Conservation (phyloP, 92 coral and sea anemone species). For the Porites divaricata region DNA sequence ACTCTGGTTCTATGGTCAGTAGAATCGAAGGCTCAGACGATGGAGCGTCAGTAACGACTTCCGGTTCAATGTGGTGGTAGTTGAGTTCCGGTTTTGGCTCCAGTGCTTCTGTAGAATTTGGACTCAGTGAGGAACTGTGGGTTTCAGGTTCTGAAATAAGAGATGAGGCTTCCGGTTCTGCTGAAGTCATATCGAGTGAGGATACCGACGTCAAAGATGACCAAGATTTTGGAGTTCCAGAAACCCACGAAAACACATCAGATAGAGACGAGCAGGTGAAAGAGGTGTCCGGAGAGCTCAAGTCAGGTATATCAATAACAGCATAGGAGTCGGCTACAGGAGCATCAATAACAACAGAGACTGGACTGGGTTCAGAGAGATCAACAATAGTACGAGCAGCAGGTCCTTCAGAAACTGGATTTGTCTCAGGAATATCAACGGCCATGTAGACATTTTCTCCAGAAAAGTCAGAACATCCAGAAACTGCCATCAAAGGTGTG, state of each 20-base stretch:
- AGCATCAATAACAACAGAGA: background rate
- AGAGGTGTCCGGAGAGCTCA: background rate
- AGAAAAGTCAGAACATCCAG: background rate
- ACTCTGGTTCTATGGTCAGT: background rate
- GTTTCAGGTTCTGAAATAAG: background rate
- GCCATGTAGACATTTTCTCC: too few relatives aligned
- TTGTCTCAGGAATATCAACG: too few relatives aligned
- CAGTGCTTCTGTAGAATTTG: background rate
- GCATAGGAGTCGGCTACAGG: background rate
- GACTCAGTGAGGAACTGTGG: background rate
- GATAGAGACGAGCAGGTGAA: background rate
- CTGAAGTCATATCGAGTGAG: background rate
- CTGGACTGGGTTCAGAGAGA: too few relatives aligned
- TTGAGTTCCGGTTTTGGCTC: background rate
- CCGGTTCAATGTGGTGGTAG: background rate
- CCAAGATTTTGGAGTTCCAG: background rate
- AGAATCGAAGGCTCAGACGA: background rate
- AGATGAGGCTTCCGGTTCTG: background rate
- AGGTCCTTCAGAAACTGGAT: too few relatives aligned
- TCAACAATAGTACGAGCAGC: too few relatives aligned
- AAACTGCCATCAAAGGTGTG: background rate
- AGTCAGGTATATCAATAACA: background rate
- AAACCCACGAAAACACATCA: background rate
- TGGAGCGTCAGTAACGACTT: background rate
- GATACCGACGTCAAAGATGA: background rate